Base-by-base conservation (phyloP, 2,888 invertebrate species). In the Mechanitis messenoides region DNA sequence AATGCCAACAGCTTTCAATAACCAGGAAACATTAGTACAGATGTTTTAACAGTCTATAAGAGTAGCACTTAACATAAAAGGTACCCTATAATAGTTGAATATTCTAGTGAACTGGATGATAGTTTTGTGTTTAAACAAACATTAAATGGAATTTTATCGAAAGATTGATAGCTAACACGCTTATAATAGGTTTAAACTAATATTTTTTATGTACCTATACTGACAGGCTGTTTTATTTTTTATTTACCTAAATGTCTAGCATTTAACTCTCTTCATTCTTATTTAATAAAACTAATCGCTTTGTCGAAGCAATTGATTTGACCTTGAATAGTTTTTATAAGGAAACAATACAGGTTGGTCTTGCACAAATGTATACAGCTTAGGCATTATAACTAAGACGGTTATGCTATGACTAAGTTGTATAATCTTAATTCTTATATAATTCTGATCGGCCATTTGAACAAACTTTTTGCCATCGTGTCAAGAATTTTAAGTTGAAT, bases 21-120 rank as follows among this genome's bases (percentile, higher is more conserved):
- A 63, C 56, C 66, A 64, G 69, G 67, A 69, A 68, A 65, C 62
- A 62, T 63, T 63, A 62, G 57, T 57, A 59, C 58, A 63, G 60
- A 67, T 68, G 68, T 67, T 68, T 67, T 66, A 59, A 64, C 66
- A 60, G 45, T 53, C 60, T 59, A 57, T 45, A 53, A 20, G 28
- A 6, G 50, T 50, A 5, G 11, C 28, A 50, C 28, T n/a, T 47
- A 47, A 47, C 47, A 47, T 28, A 47, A 47, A 50, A 50, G 12
- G 12, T 50, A 28, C 31, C 11, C n/a, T n/a, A 5, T 47, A 5
- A 20, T 31, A 50, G 20, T 4, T 50, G 1, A 9, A 9, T 50
- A 28, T 28, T 50, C 6, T 28, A 50, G 7, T 50, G 20, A 12
- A 20, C 7, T 28, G 28, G 6, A 50, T 28, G 50, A 28, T 28